Conservation (phyloP, 2,888 invertebrate genomes). For the Amblyjoppa fuscipennis region DNA sequence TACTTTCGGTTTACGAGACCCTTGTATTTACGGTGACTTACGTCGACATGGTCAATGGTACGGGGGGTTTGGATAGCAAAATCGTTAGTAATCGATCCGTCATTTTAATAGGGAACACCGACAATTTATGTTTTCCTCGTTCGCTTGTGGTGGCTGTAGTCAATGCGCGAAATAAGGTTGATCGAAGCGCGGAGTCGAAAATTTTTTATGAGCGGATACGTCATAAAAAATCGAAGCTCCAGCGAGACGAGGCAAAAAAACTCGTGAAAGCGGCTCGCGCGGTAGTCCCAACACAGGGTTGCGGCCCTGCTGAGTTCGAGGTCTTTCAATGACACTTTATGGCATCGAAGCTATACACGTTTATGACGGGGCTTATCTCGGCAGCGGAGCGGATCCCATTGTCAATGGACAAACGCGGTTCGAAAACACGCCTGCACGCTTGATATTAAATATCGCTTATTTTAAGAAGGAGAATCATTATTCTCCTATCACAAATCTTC, state of each 20-base stretch:
- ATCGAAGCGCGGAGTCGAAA: background rate
- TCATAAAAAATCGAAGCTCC: conserved; percentile 10
- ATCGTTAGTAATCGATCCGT: background rate
- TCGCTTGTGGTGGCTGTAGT: background rate
- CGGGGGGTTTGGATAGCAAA: background rate
- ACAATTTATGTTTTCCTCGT: conserved; percentile 4
- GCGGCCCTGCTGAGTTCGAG: background rate
- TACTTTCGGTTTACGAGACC: background rate
- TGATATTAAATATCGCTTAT: background rate
- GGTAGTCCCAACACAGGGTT: background rate
- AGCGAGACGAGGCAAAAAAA: background rate
- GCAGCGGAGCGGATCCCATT: background rate
- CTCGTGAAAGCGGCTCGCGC: background rate
- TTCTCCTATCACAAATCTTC: conserved; percentile 14
- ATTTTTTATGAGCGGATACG: background rate
- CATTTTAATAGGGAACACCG: background rate
- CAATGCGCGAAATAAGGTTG: background rate
- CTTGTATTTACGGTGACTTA: background rate
- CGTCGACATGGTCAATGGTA: background rate
- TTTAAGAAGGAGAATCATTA: background rate
- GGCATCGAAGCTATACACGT: background rate
- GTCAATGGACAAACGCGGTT: background rate
- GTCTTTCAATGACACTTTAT: background rate
- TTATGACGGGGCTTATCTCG: background rate
- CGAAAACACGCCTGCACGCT: background rate